These are phyloP conservation scores for Anticlea derivata DNA, from an alignment of 2,888 invertebrate species.

Conservation along the genomic window DNA sequence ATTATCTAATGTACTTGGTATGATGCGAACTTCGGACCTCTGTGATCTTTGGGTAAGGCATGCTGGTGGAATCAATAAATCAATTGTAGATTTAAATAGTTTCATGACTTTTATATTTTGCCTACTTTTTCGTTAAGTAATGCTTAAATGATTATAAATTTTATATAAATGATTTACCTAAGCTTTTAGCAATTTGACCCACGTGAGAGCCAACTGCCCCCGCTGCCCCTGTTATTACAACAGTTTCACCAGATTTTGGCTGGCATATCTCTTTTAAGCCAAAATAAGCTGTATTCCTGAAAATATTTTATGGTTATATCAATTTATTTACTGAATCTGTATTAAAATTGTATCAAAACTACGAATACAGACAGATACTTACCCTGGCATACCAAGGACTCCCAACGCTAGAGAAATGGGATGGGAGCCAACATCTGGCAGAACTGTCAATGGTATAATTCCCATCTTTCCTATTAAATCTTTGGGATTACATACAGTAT, in stretches of 20 bases:
- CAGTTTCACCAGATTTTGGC: constrained; percentile 88
- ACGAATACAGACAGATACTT: constrained; percentile 38
- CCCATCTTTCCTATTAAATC: constrained; percentile 37
- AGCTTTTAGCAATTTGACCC: constrained; percentile 90
- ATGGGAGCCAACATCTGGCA: constrained; percentile 84
- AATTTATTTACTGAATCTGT: too few relatives aligned
- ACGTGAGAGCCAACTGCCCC: constrained; percentile 91
- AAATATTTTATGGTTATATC: too few relatives aligned
- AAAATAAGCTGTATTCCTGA: constrained; percentile 89
- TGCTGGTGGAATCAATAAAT: not conserved
- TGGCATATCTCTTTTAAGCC: constrained; percentile 88
- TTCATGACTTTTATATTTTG: too few relatives aligned
- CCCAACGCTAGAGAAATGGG: constrained; percentile 87
- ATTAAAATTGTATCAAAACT: too few relatives aligned
- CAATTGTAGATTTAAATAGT: too few relatives aligned
- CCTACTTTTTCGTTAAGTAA: too few relatives aligned
- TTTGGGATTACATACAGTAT: constrained; percentile 64
- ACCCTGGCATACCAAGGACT: constrained; percentile 89
- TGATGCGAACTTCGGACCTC: too few relatives aligned
- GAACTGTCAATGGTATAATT: constrained; percentile 61
- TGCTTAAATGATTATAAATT: too few relatives aligned
- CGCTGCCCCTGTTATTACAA: constrained; percentile 89
- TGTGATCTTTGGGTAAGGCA: too few relatives aligned
- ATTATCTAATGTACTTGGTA: too few relatives aligned
- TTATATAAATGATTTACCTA: constrained; percentile 63